Base-by-base conservation (phyloP, 2,888 invertebrate species). In the Xiphydria camelus region DNA sequence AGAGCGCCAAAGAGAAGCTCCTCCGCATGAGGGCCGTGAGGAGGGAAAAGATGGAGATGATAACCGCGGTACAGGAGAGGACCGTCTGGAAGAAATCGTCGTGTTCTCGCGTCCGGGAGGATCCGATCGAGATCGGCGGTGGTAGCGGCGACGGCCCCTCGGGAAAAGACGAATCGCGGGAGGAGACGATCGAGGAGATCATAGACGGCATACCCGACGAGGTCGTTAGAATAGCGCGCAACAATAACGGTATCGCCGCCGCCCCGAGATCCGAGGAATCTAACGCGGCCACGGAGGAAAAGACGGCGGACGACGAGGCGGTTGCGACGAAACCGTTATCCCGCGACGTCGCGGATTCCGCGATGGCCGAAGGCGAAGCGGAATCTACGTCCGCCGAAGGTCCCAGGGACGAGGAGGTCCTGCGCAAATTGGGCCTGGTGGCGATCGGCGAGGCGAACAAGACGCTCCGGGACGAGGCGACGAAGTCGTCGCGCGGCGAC, bases 121-220 rank as follows among this genome's bases (percentile, higher is more conserved):
- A 35, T 3, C 31, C 42, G 2, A 1, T 21, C 18, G 39, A 51
- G 7, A 45, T 7, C 17, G 2, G 17, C 10, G 49, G 53, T 2
- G 45, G 49, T 21, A 14, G 4, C 6, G 5, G 25, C 7, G 45
- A 45, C n/a, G 29, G 48, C 5, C 37, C 49, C 5, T n/a, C n/a
- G n/a, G n/a, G n/a, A n/a, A 51, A 49, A 4, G 39, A 19, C 0
- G 54, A 55, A 1, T 4, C 4, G 20, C 17, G 42, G 3, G 66
- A 67, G 14, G 68, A 68, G 35, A 68, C 68, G n/a, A 65, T 68
- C 49, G 68, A 68, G 21, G 62, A 68, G 17, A 68, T 68, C 4
- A 66, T 68, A 18, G 66, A 68, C 40, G 56, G 65, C 9, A 68
- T 68, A 44, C 68, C 68, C 2, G 68, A 68, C 45, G 68, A 68